Evolutionary conservation across 92 coral and sea anemone species (phyloP).

Genomic region (Zoanthus sociatus): DNA sequence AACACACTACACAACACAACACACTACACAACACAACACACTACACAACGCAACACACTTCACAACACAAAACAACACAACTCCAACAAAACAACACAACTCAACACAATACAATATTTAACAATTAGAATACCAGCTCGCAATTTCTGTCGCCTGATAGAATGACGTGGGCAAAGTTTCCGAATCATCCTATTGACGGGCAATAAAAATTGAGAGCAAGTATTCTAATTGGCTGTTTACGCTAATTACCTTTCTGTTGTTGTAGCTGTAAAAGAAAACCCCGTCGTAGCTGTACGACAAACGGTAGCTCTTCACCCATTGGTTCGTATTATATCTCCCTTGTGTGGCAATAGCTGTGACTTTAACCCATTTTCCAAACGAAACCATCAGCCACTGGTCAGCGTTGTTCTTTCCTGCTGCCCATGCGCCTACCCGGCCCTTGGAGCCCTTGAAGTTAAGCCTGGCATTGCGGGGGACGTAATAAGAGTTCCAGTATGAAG

Average conservation of each 20-base stretch:
- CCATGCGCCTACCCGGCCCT: background rate
- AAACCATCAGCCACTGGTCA: constrained; percentile 2
- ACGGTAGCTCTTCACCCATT: constrained; percentile 21
- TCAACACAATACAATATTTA: no score
- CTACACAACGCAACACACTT: no score
- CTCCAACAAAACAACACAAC: no score
- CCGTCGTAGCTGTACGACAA: constrained; percentile 11
- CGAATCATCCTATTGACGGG: no score
- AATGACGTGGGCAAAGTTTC: no score
- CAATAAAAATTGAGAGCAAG: no score
- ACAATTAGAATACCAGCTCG: no score
- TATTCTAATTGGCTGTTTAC: no score
- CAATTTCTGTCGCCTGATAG: no score
- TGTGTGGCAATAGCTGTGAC: constrained; percentile 14
- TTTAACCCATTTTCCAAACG: constrained; percentile 6
- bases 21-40: no score
- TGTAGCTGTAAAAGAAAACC: background rate
- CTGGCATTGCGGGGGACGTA: background rate
- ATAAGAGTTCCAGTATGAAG: background rate
- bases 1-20: no score
- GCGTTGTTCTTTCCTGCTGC: background rate
- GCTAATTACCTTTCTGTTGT: background rate
- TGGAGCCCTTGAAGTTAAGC: background rate
- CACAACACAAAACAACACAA: no score
- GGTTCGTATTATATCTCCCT: background rate